Percentiles rank a stretch among this genome's conserved stretches.
phyloP scores from a whole-genome alignment of 2,888 invertebrate genomes.

The Tricholauxania praeusta region DNA sequence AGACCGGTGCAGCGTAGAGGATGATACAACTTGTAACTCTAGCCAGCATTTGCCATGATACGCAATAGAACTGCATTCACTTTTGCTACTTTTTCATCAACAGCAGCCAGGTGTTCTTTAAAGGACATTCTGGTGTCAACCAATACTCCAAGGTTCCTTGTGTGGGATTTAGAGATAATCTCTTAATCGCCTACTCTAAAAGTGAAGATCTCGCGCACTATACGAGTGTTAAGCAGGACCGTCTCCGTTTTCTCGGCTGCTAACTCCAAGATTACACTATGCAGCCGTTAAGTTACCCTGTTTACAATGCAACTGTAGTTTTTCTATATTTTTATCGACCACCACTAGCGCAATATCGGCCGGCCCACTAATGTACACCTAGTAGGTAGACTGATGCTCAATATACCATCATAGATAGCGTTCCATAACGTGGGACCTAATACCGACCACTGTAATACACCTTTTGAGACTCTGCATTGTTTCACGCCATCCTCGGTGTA shows the following conservation, averaged over 20 bases:
- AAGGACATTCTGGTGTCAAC: conserved; percentile 18
- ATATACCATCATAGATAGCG: too few relatives aligned
- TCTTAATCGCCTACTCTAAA: not conserved
- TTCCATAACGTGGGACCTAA: too few relatives aligned
- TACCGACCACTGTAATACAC: too few relatives aligned
- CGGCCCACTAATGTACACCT: not conserved
- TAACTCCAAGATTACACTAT: too few relatives aligned
- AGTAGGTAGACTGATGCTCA: not conserved
- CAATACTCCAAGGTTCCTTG: conserved; percentile 20
- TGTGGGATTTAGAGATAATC: not conserved
- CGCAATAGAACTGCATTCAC: not conserved
- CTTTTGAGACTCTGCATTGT: too few relatives aligned
- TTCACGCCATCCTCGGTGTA: too few relatives aligned
- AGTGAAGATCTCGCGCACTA: not conserved
- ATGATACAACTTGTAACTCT: conserved; percentile 15
- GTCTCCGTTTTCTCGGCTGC: conserved; percentile 25
- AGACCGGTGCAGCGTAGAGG: conserved; percentile 25
- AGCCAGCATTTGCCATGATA: conserved; percentile 18
- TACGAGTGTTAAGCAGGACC: conserved; percentile 28
- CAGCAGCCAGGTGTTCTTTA: conserved; percentile 9
- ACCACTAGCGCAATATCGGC: not conserved
- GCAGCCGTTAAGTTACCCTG: too few relatives aligned
- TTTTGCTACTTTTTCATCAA: conserved; percentile 8
- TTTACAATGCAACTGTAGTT: not conserved
- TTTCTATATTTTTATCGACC: conserved; percentile 2